Base-by-base conservation (phyloP, 2,888 invertebrate species). In the Sabellastarte sp. region DNA sequence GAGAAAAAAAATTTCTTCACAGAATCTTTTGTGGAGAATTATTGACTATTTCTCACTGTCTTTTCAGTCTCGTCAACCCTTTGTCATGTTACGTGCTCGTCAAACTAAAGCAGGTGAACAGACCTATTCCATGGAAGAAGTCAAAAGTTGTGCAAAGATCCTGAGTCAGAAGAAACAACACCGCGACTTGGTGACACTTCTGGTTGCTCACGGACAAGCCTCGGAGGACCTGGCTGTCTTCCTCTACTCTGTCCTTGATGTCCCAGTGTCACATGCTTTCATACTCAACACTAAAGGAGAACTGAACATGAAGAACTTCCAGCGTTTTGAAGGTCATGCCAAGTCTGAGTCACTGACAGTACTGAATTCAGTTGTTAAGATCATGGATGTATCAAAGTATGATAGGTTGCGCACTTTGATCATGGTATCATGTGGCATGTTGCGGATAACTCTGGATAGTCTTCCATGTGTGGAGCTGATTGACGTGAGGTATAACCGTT, bases 271-370 rank as follows among this genome's bases (percentile, higher is more conserved):
- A 0, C 64, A 69, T 31, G 62, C 60, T 26, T 70, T 70, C 61
- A 65, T 70, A 63, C 32, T 64, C 29, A 61, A 69, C 64, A 62
- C 60, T 1, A 20, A 20, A 4, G 51, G 61, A 2, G 68, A 63
- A 10, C 41, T 69, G 24, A 69, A 69, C 57, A 66, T 70, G 64
- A 66, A 61, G 53, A 70, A 68, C 61, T 70, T 70, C 63, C 70
- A 66, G 51, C 56, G 32, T 2, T 66, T 63, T 29, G 57, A 66
- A 5, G 57, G 50, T 33, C 53, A 66, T 55, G 60, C 63, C 33
- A 58, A 57, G 31, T 59, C 64, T 20, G 55, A 67, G 51, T 63
- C 68, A 24, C 30, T 71, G 53, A 66, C 65, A 2, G 57, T 71
- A 3, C 61, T 70, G 20, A 70, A 70, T 53, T 64, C 63, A 1